Base-by-base conservation (phyloP, 2,888 invertebrate species). In the Papilio demoleus region DNA sequence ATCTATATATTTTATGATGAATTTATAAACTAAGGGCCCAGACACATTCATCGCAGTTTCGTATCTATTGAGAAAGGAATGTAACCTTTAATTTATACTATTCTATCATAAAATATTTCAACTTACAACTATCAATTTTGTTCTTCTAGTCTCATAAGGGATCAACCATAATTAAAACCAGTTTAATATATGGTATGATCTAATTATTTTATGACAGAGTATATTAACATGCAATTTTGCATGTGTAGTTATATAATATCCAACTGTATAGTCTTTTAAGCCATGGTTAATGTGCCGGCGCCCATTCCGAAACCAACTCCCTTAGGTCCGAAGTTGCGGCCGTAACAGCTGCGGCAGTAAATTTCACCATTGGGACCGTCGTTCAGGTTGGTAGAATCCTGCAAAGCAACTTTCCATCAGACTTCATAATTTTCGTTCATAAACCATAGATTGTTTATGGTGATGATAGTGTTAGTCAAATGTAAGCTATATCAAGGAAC, bases 351-450 rank as follows among this genome's bases (percentile, higher is more conserved):
- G 85, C 96, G 95, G 93, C 98, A 99, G 93, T 97, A 99, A 84
- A 99, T 97, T 85, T 98, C 97, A 67, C 96, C 96, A 86, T 98
- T 97, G 71, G 98, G 98, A 75, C 96, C 98, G 82, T 98, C 98
- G 84, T 97, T 97, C 78, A 97, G 93, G 84, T 96, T 97, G 81
- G 97, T 97, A 77, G 97, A 97, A 91, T 98, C 98, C 90, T 94
- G 84, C 17, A n/a, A 59, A 70, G 81, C 80, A 59, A 38, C 67
- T 58, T 24, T 17, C 19, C 6, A n/a, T n/a, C 5, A 42, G 0
- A 42, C 42, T 42, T 40, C 4, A 42, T 19, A 17, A 8, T 2
- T 17, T 17, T 19, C 0, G 50, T 53, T 50, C 9, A 6, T 27
- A 24, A n/a, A 53, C 14, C 42, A 19, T 9, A n/a, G 6, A 8